These are phyloP conservation scores for Tadarida brasiliensis DNA, from an alignment of 2,797 vertebrate genomes.

Conservation along the genomic window DNA sequence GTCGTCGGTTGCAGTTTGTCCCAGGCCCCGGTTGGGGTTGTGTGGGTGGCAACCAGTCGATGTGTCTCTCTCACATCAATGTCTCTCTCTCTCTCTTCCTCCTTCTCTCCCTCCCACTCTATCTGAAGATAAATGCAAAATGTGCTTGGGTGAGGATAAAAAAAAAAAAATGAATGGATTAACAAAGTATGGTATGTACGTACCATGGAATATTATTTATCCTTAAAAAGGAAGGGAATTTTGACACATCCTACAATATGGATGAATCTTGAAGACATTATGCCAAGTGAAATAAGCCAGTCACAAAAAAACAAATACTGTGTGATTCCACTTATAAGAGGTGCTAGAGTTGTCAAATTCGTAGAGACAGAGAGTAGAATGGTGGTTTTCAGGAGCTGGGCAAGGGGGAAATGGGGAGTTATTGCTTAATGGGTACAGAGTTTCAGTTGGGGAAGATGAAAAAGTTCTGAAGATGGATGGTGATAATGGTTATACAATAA, in stretches of 20 bases:
- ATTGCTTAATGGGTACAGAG: background rate
- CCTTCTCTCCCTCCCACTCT: too few relatives aligned
- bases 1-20: too few relatives aligned
- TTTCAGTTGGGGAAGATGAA: background rate
- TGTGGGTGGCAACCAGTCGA: too few relatives aligned
- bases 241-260: background rate
- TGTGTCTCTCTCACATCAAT: too few relatives aligned
- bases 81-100: too few relatives aligned
- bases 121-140: too few relatives aligned
- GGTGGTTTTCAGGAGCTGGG: background rate
- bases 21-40: too few relatives aligned
- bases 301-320: background rate
- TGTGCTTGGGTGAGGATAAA: too few relatives aligned
- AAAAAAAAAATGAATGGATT: background rate
- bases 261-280: constrained; percentile 26
- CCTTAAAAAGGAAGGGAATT: constrained; percentile 29
- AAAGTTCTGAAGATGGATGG: background rate
- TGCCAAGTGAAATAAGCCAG: background rate
- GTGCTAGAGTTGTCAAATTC: background rate
- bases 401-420: background rate
- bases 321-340: background rate
- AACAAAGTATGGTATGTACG: background rate
- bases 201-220: constrained; percentile 8
- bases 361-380: background rate
- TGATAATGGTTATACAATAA: background rate